These are phyloP conservation scores for Antheraea mylitta DNA, from an alignment of 1,140 invertebrate genomes.

Conservation along the genomic window DNA sequence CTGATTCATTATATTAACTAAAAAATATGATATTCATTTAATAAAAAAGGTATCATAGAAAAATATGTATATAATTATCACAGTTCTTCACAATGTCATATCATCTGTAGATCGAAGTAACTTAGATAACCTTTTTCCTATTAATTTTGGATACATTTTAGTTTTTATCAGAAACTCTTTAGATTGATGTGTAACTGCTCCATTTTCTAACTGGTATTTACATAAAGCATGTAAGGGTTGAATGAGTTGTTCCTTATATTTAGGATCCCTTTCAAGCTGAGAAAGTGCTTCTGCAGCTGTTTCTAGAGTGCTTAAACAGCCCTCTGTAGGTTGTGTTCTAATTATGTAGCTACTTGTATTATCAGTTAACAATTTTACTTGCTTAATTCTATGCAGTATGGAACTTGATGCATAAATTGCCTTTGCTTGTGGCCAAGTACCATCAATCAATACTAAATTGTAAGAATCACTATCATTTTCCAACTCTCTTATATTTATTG, in stretches of 20 bases:
- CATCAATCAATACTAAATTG: slow-evolving; percentile 93
- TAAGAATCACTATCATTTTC: slow-evolving; percentile 77
- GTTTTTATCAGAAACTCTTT: slow-evolving; percentile 94
- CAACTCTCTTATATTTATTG: slow-evolving; percentile 82
- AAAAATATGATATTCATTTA: too few species aligned
- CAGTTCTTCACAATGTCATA: slow-evolving; percentile 23
- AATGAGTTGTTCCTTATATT: slow-evolving; percentile 84
- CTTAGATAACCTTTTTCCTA: slow-evolving; percentile 88
- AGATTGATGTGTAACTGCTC: slow-evolving; percentile 95
- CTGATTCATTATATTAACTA: too few species aligned
- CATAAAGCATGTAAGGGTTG: slow-evolving; percentile 91
- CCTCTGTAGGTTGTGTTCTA: slow-evolving; percentile 94
- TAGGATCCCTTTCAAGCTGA: slow-evolving; percentile 85
- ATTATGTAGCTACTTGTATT: slow-evolving; percentile 93
- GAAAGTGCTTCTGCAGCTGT: slow-evolving; percentile 91
- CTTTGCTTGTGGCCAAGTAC: slow-evolving; percentile 96
- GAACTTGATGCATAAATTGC: slow-evolving; percentile 88
- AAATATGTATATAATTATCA: slow-evolving; percentile 13
- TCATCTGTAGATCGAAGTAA: slow-evolving; percentile 71
- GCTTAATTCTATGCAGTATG: slow-evolving; percentile 82
- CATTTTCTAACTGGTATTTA: slow-evolving; percentile 92
- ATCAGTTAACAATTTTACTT: slow-evolving; percentile 87
- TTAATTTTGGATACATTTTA: slow-evolving; percentile 90
- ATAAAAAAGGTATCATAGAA: neutral
- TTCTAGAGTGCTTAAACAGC: slow-evolving; percentile 94